Evolutionary conservation across 2,113 vertebrate genomes (phyloP).

Genomic region (Hepsetus odoe): DNA sequence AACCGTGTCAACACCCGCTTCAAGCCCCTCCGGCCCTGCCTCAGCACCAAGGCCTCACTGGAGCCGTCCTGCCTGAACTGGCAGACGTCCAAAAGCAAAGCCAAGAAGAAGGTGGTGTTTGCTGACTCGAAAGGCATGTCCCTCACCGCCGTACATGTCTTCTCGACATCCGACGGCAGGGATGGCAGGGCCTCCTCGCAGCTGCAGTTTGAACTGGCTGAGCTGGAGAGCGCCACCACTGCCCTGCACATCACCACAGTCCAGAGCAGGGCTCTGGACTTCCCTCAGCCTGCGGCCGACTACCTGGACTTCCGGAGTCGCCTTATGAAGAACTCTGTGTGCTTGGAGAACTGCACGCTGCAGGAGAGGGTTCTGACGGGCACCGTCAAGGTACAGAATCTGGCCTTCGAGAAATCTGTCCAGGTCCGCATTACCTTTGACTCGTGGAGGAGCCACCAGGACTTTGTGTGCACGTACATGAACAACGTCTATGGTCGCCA

Average conservation of each 20-base stretch:
- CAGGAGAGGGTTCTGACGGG: conserved; percentile 86
- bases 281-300: conserved; percentile 87
- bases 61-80: conserved; percentile 69
- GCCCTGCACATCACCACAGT: conserved; percentile 79
- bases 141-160: conserved; percentile 88
- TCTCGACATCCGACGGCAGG: conserved; percentile 87
- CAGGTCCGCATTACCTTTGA: conserved; percentile 86
- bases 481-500: conserved; percentile 89
- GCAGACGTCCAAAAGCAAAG: conserved; percentile 67
- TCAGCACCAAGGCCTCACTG: conserved; percentile 76
- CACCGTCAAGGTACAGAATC: conserved; percentile 90
- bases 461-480: conserved; percentile 86
- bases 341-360: conserved; percentile 89
- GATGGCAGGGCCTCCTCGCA: conserved; percentile 57
- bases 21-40: conserved; percentile 89
- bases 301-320: conserved; percentile 90
- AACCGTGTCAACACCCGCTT: conserved; percentile 74
- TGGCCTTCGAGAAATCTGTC: conserved; percentile 90
- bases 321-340: conserved; percentile 85
- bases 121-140: conserved; percentile 92
- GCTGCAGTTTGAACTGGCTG: conserved; percentile 85
- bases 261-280: conserved; percentile 84
- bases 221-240: conserved; percentile 78
- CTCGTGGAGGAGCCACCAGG: conserved; percentile 83
- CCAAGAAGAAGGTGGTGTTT: conserved; percentile 93